Evolutionary conservation across 1,140 invertebrate genomes (phyloP).

Genomic region (Drosophila sulfurigaster): DNA sequence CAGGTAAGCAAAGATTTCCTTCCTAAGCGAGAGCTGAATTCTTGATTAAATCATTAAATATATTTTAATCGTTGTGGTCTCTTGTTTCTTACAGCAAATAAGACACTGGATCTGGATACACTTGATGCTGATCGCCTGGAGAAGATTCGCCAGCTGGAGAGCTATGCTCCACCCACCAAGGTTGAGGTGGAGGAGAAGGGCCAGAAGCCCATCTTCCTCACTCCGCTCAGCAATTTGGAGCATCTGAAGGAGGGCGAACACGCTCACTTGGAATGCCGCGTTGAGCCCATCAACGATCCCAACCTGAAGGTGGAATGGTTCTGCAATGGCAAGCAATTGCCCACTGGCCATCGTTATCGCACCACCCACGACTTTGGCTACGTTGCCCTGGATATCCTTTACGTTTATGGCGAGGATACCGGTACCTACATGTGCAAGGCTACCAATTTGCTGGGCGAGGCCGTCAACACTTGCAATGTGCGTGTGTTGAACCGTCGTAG

Average conservation of each 20-base stretch:
- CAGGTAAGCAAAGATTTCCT: conserved; percentile 87
- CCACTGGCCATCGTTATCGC: conserved; percentile 94
- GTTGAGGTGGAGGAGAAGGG: conserved; percentile 91
- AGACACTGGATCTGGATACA: conserved; percentile 93
- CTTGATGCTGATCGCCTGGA: conserved; percentile 94
- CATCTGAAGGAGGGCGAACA: conserved; percentile 95
- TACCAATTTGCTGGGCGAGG: conserved; percentile 95
- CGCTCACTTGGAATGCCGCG: conserved; percentile 97
- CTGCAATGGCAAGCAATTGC: conserved; percentile 92
- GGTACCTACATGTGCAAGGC: conserved; percentile 98
- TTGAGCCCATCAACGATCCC: conserved; percentile 98
- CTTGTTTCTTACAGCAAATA: conserved; percentile 88
- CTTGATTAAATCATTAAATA: too few relatives aligned
- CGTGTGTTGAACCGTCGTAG: conserved; percentile 92
- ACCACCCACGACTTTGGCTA: conserved; percentile 98
- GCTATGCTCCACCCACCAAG: conserved; percentile 90
- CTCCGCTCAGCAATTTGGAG: conserved; percentile 93
- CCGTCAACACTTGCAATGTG: conserved; percentile 95
- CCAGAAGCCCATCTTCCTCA: conserved; percentile 94
- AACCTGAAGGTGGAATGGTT: conserved; percentile 98
- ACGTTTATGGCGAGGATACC: conserved; percentile 96
- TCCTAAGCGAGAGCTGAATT: too few relatives aligned
- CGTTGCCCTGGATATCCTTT: conserved; percentile 96
- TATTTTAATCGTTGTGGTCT: neutral
- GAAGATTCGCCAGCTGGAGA: conserved; percentile 95